Conservation (phyloP, 2,797 vertebrate genomes). For the Eulemur rubriventer region DNA sequence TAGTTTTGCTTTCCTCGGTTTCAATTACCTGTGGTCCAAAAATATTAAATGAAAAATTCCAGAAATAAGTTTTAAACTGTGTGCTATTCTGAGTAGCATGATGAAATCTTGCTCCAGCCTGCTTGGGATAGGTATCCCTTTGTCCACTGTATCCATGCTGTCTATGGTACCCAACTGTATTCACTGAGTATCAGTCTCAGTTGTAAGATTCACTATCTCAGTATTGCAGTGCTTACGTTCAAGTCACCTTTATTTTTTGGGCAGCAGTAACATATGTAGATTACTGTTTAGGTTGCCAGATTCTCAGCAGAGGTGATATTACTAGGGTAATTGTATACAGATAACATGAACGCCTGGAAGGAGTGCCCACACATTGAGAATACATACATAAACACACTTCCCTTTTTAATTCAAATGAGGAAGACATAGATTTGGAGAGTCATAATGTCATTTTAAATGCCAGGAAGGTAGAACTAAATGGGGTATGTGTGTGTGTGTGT, state of each 20-base stretch:
- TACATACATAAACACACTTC: background rate
- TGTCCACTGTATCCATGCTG: background rate
- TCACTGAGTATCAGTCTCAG: background rate
- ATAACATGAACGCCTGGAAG: background rate
- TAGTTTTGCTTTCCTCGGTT: background rate
- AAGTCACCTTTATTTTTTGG: background rate
- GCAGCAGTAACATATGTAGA: background rate
- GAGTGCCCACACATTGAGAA: background rate
- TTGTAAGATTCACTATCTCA: background rate
- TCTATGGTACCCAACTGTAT: background rate
- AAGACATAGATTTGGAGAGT: background rate
- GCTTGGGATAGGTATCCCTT: background rate
- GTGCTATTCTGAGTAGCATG: background rate
- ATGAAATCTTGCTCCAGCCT: background rate
- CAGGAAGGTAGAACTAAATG: background rate
- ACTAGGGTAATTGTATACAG: background rate
- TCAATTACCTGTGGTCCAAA: background rate
- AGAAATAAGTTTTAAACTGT: background rate
- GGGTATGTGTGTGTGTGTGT: background rate
- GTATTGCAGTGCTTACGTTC: background rate
- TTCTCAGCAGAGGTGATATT: background rate
- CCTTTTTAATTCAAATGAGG: slow-evolving; percentile 14
- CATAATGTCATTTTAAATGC: background rate
- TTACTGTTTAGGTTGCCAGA: background rate
- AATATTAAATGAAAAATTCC: background rate